Conservation (phyloP, 2,113 vertebrate species). For the Enhydra lutris region DNA sequence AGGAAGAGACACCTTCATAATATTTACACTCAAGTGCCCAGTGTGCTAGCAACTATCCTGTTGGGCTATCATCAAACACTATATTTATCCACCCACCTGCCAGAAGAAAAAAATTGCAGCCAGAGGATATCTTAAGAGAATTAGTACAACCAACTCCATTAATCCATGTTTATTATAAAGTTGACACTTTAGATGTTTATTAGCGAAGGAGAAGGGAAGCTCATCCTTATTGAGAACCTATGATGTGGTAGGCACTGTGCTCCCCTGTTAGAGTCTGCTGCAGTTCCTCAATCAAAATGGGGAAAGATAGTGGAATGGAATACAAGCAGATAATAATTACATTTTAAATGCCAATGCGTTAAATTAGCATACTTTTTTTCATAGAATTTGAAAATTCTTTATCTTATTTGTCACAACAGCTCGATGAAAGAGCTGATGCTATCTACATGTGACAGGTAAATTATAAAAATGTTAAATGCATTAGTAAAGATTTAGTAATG, state of each 20-base stretch:
- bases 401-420: background rate
- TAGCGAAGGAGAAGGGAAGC: background rate
- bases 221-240: background rate
- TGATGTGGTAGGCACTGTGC: background rate
- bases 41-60: background rate
- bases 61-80: background rate
- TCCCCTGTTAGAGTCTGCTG: background rate
- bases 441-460: background rate
- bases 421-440: background rate
- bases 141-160: background rate
- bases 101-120: background rate
- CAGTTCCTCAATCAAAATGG: background rate
- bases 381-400: background rate
- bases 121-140: background rate
- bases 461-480: background rate
- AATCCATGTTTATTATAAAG: slow-evolving; percentile 27
- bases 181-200: slow-evolving; percentile 43
- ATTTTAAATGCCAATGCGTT: background rate
- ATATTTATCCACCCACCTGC: background rate
- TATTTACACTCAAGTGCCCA: background rate
- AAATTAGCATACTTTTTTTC: background rate
- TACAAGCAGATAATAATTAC: background rate
- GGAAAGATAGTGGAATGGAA: background rate
- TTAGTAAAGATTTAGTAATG: background rate
- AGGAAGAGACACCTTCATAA: background rate